phyloP scores from a whole-genome alignment of 2,888 invertebrate species.

The Trissolcus japonicus region DNA sequence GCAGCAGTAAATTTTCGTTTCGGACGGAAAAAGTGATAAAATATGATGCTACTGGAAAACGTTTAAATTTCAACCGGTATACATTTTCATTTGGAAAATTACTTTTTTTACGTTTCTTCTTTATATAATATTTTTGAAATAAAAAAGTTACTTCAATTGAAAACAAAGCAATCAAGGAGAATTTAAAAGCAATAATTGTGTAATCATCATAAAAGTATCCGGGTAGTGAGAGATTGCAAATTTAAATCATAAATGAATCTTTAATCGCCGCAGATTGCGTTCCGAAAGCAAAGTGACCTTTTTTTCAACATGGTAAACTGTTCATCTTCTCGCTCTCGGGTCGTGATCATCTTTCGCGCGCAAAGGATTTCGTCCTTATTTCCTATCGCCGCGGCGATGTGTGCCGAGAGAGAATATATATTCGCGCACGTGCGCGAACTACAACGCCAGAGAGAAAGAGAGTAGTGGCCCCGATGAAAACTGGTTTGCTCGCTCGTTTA shows the following conservation, averaged over 20 bases:
- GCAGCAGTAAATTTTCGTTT: constrained; percentile 2
- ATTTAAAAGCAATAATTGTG: not conserved
- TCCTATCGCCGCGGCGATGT: constrained; percentile 20
- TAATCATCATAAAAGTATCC: not conserved
- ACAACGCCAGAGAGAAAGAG: constrained; percentile 44
- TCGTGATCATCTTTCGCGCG: constrained; percentile 35
- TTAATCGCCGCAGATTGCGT: not conserved
- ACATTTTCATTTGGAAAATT: not conserved
- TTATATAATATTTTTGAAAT: no score
- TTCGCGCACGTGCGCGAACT: constrained; percentile 56
- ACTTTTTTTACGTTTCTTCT: no score
- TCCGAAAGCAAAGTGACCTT: constrained; percentile 35
- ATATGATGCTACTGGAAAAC: not conserved
- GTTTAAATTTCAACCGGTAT: not conserved
- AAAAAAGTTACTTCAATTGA: no score
- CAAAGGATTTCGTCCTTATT: constrained; percentile 40
- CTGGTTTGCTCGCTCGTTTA: constrained; percentile 51
- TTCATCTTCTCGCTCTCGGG: constrained; percentile 40
- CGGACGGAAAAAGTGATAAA: not conserved
- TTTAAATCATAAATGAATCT: not conserved
- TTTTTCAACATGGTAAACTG: constrained; percentile 23
- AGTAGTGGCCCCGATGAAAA: constrained; percentile 52
- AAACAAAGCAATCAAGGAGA: no score
- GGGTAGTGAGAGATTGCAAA: no score
- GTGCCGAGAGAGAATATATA: constrained; percentile 28